These are phyloP conservation scores for Catotricha subobsoleta DNA, from an alignment of 2,888 invertebrate species.

Conservation along the genomic window DNA sequence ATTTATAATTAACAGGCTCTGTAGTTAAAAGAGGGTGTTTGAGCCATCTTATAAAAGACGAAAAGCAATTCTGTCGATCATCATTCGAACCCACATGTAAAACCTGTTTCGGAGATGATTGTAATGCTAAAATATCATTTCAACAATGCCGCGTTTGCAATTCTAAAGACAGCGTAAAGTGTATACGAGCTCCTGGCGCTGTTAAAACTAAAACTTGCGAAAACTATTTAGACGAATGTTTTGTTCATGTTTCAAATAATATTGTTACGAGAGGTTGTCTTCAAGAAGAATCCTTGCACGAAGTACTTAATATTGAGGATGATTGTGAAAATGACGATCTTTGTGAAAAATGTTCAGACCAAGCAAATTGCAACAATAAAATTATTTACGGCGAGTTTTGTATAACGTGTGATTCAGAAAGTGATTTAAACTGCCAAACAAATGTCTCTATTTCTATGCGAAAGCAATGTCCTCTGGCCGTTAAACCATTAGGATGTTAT, in stretches of 20 bases:
- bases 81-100: background rate
- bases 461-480: no score
- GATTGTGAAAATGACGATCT: no score
- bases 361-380: no score
- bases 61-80: background rate
- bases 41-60: background rate
- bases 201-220: background rate
- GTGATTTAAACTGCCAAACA: no score
- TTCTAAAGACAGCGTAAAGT: background rate
- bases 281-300: no score
- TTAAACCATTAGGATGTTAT: no score
- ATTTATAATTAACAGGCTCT: background rate
- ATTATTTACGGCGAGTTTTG: no score
- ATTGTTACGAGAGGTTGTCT: background rate
- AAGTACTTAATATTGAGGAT: no score
- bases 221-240: slow-evolving; percentile 2
- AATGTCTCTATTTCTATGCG: no score
- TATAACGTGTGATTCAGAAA: no score
- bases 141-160: background rate
- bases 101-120: background rate
- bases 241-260: background rate
- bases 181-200: background rate
- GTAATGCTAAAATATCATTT: background rate
- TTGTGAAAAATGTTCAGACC: no score
- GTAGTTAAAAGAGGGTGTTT: background rate